Base-by-base conservation (phyloP, 2,113 vertebrate genomes). In the Caranx ignobilis region DNA sequence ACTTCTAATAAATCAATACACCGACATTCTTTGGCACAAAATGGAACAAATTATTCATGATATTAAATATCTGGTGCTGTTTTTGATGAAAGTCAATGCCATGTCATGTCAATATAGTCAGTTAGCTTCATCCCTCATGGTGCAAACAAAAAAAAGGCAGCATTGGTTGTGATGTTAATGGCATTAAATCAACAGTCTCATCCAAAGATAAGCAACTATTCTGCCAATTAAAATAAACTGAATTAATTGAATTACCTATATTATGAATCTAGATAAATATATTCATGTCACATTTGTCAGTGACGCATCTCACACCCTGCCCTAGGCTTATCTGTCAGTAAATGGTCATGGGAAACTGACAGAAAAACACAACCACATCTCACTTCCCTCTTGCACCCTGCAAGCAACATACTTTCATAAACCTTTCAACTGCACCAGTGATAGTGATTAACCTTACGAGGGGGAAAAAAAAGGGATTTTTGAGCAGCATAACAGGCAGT, bases 401-500 rank as follows among this genome's bases (percentile, higher is more conserved):
- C n/a, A 13, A 75, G 55, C 37, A 75, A 70, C 63, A 68, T 60
- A 79, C 75, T 71, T 79, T 86, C 48, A 83, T 78, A 71, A 63
- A 76, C 61, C 78, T 82, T 67, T 66, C 70, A 52, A 83, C 78
- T 32, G 52, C 10, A 6, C 48, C 52, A 55, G 56, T 69, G 16
- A 83, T 10, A 37, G 52, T 50, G 26, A 43, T 69, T 57, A 41
- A 32, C 13, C 21, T 34, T 39, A 52, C 57, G 65, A 2, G 6
- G 79, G 34, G 26, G 26, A 26, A 26, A 73, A 21, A 48, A 87
- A 75, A 75, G 1, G 16, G 35, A 63, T 75, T 79, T 87, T 73
- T 76, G 60, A 72, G 69, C 54, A 67, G 54, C 37, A 69, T 78
- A 89, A 74, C 57, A 18, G 76, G 75, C 76, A 82, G 48, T 85